Percentiles rank a stretch among this genome's conserved stretches.
These are phyloP conservation scores for Thamnophis sirtalis DNA, from an alignment of 2,113 vertebrate genomes.

Conservation along the genomic window DNA sequence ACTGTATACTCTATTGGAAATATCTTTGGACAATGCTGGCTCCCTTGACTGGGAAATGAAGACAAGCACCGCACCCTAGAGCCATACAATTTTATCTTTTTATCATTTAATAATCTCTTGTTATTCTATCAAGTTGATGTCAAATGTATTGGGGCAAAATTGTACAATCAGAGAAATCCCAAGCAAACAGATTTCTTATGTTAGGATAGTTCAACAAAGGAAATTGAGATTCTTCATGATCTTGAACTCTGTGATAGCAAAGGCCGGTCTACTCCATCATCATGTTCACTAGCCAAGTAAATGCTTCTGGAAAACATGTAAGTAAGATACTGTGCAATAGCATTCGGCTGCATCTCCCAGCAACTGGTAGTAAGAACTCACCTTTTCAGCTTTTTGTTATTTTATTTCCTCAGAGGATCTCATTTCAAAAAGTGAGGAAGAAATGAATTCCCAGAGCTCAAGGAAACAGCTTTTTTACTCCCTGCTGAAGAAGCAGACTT, in stretches of 20 bases:
- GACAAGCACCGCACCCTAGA: no score
- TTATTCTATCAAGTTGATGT: constrained; percentile 40
- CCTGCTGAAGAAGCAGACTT: not conserved
- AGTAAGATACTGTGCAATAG: no score
- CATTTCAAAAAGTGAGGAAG: not conserved
- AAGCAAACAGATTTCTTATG: constrained; percentile 7
- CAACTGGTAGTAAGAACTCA: not conserved
- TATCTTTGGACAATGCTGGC: no score
- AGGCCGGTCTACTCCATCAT: no score
- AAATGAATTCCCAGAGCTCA: not conserved
- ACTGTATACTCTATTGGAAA: constrained; percentile 1
- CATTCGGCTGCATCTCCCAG: no score
- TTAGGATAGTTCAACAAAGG: constrained; percentile 9
- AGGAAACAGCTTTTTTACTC: not conserved
- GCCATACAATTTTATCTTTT: constrained; percentile 25
- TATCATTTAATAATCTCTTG: constrained; percentile 41
- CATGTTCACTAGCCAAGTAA: no score
- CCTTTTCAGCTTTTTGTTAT: not conserved
- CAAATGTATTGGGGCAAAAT: constrained; percentile 50
- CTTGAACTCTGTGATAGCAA: not conserved
- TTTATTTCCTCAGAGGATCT: not conserved
- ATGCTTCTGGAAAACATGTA: no score
- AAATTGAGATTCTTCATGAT: constrained; percentile 10
- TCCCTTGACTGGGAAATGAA: no score
- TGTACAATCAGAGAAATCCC: constrained; percentile 4